Percentiles rank a stretch among this genome's conserved stretches.
phyloP scores from a whole-genome alignment of 2,797 vertebrate genomes.

The Oryzias dopingdopingensis region DNA sequence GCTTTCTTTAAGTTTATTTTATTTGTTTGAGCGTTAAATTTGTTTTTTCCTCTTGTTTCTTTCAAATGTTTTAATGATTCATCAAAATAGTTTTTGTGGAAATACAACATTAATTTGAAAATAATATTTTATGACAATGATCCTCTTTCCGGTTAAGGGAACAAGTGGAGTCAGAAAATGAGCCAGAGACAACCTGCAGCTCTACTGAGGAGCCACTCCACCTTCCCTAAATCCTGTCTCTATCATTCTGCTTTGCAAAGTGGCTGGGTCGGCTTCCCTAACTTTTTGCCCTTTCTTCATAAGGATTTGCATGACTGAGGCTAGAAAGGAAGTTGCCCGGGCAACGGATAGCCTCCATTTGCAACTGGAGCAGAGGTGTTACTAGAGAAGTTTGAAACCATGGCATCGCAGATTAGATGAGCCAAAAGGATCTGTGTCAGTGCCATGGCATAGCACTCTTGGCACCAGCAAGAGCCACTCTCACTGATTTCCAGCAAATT shows the following conservation, averaged over 20 bases:
- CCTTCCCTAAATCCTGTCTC: constrained; percentile 46
- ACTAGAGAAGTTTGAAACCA: constrained; percentile 66
- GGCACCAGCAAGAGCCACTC: constrained; percentile 35
- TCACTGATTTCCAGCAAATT: constrained; percentile 26
- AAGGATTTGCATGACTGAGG: constrained; percentile 77
- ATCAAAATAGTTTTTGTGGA: constrained; percentile 18
- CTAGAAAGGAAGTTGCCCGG: constrained; percentile 73
- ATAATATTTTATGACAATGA: constrained; percentile 27
- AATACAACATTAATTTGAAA: constrained; percentile 25
- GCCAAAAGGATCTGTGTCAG: constrained; percentile 59
- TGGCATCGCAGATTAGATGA: constrained; percentile 66
- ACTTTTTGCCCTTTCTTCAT: constrained; percentile 70
- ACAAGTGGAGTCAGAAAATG: constrained; percentile 43
- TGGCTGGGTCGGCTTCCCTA: constrained; percentile 67
- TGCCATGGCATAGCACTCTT: constrained; percentile 46
- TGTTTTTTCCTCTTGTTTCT: constrained; percentile 19
- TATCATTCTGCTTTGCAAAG: constrained; percentile 59
- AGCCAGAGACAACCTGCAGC: constrained; percentile 45
- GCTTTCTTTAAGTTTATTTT: constrained; percentile 28
- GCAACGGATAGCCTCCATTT: constrained; percentile 78
- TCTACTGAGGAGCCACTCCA: constrained; percentile 41
- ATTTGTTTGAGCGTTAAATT: constrained; percentile 38
- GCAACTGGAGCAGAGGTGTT: constrained; percentile 74
- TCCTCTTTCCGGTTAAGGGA: constrained; percentile 32
- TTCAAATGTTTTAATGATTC: constrained; percentile 9